Evolutionary conservation across 2,888 invertebrate species (phyloP).

Genomic region (Prosapia bicincta): DNA sequence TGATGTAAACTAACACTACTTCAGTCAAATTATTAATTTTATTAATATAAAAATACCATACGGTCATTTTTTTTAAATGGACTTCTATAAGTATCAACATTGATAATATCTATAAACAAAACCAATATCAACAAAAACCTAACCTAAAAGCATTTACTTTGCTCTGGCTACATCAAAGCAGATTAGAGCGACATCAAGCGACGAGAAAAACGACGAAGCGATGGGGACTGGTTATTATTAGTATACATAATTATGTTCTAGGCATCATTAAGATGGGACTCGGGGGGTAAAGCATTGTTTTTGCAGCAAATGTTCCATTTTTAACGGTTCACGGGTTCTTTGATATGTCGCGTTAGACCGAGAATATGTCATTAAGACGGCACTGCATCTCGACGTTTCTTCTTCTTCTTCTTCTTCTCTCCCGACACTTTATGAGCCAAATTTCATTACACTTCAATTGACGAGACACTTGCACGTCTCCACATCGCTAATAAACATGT

Average conservation of each 20-base stretch:
- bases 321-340: constrained; percentile 2
- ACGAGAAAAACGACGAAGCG: neutral
- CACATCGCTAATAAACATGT: neutral
- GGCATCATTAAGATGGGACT: neutral
- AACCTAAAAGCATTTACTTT: too few species aligned
- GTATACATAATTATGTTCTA: neutral
- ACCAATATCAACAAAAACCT: too few species aligned
- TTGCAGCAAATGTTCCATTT: neutral
- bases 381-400: neutral
- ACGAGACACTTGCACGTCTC: neutral
- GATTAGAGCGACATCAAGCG: neutral
- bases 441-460: neutral
- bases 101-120: too few species aligned
- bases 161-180: neutral
- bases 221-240: neutral
- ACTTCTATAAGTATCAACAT: too few species aligned
- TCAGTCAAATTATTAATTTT: too few species aligned
- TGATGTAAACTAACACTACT: too few species aligned
- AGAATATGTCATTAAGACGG: neutral
- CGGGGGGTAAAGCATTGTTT: neutral
- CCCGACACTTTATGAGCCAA: constrained; percentile 2
- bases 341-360: constrained; percentile 2
- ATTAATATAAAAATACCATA: too few species aligned
- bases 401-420: neutral
- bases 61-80: too few species aligned